Conservation (phyloP, 1,140 invertebrate species). For the Platorchestia sp. region DNA sequence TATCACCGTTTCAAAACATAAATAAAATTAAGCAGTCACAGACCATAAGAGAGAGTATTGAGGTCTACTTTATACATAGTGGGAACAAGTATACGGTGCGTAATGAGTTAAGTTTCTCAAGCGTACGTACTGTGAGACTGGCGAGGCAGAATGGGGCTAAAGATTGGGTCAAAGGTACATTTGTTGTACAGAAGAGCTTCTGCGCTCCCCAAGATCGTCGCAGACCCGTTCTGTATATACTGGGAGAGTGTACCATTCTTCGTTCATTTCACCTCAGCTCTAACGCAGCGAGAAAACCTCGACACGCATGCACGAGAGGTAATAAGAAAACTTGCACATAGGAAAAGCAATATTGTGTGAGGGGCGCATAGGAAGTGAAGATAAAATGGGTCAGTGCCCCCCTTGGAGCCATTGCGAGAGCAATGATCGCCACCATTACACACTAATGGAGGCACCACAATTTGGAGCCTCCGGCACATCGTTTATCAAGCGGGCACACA, state of each 20-base stretch:
- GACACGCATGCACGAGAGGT: background rate
- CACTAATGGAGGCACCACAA: conserved; percentile 51
- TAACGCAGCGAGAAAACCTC: background rate
- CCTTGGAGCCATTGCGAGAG: conserved; percentile 54
- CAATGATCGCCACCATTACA: conserved; percentile 53
- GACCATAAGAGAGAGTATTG: no score
- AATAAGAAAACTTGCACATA: background rate
- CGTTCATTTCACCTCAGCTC: background rate
- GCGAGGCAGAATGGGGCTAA: no score
- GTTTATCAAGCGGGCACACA: conserved; percentile 38
- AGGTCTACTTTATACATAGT: no score
- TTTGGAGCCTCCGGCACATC: conserved; percentile 47
- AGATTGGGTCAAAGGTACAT: no score
- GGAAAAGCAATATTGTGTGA: background rate
- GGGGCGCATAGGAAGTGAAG: background rate
- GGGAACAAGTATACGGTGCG: no score
- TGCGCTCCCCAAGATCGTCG: no score
- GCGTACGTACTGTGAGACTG: no score
- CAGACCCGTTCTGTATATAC: no score
- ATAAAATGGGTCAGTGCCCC: conserved; percentile 53
- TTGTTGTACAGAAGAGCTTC: no score
- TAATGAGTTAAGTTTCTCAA: no score
- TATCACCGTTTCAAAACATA: no score
- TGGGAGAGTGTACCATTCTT: background rate
- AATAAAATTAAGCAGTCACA: no score